Conservation (phyloP, 2,113 vertebrate genomes). For the Megaceryle torquata region DNA sequence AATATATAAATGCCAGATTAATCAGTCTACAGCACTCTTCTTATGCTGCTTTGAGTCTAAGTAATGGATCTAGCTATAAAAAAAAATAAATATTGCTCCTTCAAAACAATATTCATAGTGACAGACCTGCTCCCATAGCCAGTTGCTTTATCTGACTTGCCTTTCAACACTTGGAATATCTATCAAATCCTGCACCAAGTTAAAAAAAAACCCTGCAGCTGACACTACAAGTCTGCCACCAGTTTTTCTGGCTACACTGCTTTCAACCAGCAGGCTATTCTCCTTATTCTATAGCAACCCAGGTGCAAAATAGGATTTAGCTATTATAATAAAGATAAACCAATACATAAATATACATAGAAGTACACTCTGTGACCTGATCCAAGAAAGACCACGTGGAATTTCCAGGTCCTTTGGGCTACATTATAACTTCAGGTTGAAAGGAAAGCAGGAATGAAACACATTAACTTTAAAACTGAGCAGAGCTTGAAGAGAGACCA, state of each 20-base stretch:
- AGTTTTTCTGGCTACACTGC: neutral
- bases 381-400: neutral
- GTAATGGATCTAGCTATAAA: neutral
- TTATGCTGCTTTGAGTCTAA: neutral
- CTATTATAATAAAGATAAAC: neutral
- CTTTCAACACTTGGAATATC: neutral
- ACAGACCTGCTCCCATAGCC: neutral
- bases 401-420: neutral
- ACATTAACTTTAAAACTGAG: neutral
- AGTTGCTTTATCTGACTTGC: neutral
- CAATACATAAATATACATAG: neutral
- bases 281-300: neutral
- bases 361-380: neutral
- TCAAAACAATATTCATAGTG: neutral
- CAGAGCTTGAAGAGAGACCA: neutral
- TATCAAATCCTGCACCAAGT: neutral
- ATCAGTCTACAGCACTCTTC: neutral
- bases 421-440: neutral
- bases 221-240: neutral
- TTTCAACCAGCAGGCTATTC: neutral
- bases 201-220: neutral
- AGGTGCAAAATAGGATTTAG: neutral
- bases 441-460: neutral
- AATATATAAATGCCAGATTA: neutral
- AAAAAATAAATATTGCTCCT: neutral